These are phyloP conservation scores for Brachionus calyciflorus DNA, from an alignment of 1,140 invertebrate species.

Conservation along the genomic window DNA sequence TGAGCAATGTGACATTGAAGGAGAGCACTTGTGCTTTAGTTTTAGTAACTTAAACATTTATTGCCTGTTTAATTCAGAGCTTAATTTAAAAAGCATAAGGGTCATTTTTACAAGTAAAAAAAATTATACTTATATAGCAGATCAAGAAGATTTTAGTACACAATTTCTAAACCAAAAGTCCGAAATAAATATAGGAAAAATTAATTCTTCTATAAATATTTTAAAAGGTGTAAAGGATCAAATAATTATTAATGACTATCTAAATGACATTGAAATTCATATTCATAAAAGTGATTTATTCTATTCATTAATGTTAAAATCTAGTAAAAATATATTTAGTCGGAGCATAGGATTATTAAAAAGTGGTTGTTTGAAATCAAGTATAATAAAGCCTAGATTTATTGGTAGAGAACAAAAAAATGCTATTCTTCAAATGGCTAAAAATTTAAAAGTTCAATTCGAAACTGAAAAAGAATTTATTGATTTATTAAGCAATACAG, in stretches of 20 bases:
- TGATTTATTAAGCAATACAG: too few relatives aligned
- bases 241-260: neutral
- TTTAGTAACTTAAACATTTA: neutral
- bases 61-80: neutral
- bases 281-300: neutral
- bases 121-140: conserved; percentile 4
- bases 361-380: neutral
- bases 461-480: too few relatives aligned
- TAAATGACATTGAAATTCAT: conserved; percentile 1
- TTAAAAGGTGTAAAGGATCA: neutral
- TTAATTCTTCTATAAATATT: neutral
- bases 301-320: neutral
- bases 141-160: neutral
- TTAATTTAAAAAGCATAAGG: neutral
- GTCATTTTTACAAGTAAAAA: neutral
- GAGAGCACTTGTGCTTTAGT: neutral
- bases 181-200: neutral
- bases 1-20: neutral
- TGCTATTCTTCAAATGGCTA: too few relatives aligned
- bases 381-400: too few relatives aligned
- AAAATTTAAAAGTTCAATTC: too few relatives aligned
- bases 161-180: neutral
- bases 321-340: neutral
- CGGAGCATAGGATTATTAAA: neutral
- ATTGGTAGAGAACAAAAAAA: too few relatives aligned